Conservation (phyloP, 2,888 invertebrate genomes). For the Ophraella communa region DNA sequence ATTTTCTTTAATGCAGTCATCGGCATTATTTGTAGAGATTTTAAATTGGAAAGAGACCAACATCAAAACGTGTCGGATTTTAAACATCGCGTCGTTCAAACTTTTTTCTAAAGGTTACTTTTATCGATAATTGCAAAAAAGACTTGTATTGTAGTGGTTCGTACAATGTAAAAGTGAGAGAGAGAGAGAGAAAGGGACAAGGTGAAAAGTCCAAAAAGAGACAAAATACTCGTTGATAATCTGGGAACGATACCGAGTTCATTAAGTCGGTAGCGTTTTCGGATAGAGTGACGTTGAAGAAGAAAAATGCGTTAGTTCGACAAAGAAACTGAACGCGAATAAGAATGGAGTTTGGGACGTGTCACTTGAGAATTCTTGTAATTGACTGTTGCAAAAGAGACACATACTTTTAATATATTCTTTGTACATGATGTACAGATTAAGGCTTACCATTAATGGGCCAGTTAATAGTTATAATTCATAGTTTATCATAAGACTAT, state of each 20-base stretch:
- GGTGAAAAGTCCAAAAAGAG: slow-evolving; percentile 37
- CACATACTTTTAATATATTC: neutral
- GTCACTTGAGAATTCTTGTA: slow-evolving; percentile 4
- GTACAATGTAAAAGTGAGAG: slow-evolving; percentile 28
- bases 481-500: no score
- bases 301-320: slow-evolving; percentile 6
- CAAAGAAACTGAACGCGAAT: neutral
- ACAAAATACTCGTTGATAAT: slow-evolving; percentile 50
- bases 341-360: slow-evolving; percentile 2
- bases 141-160: neutral
- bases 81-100: no score
- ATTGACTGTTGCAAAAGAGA: slow-evolving; percentile 1
- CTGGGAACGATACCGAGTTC: slow-evolving; percentile 54
- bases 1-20: no score
- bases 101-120: neutral
- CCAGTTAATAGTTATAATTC: no score
- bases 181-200: no score
- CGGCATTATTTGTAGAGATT: no score
- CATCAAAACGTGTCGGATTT: no score
- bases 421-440: neutral
- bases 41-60: no score
- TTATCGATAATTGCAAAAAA: neutral
- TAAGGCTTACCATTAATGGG: neutral
- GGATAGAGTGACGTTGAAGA: neutral
- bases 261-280: slow-evolving; percentile 47